Evolutionary conservation across 2,113 vertebrate genomes (phyloP).

Genomic region (Pelodiscus sinensis): DNA sequence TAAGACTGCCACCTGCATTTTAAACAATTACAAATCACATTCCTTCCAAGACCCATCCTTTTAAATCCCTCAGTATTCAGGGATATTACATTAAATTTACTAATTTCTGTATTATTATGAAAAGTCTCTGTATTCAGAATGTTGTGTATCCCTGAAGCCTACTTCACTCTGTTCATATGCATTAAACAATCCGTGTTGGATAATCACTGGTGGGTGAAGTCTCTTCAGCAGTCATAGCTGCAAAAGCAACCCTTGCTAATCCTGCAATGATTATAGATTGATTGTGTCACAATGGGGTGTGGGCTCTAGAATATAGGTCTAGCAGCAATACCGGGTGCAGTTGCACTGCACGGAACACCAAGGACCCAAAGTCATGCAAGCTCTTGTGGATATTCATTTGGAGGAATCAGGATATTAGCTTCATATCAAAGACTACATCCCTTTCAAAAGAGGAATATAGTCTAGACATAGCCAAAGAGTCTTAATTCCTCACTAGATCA

Average conservation of each 20-base stretch:
- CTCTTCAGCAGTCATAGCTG: neutral
- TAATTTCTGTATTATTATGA: neutral
- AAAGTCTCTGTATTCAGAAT: neutral
- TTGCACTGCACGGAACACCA: neutral
- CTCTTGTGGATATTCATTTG: neutral
- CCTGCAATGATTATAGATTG: neutral
- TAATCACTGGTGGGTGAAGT: neutral
- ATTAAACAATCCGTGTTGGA: neutral
- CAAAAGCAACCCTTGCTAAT: neutral
- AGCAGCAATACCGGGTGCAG: neutral
- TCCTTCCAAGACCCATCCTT: accelerated
- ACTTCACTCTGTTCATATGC: neutral
- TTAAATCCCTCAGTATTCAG: neutral
- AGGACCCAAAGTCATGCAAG: neutral
- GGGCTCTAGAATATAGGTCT: neutral
- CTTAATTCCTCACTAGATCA: neutral
- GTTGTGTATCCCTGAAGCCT: too few species aligned
- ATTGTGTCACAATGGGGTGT: neutral
- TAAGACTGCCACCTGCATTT: accelerated
- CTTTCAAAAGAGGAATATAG: too few species aligned
- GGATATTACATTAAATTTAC: neutral
- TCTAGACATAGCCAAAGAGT: neutral
- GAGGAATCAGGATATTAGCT: neutral
- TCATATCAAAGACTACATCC: neutral
- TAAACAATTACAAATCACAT: accelerated